Evolutionary conservation across 2,113 vertebrate species (phyloP).

Genomic region (Reinhardtius hippoglossoides): DNA sequence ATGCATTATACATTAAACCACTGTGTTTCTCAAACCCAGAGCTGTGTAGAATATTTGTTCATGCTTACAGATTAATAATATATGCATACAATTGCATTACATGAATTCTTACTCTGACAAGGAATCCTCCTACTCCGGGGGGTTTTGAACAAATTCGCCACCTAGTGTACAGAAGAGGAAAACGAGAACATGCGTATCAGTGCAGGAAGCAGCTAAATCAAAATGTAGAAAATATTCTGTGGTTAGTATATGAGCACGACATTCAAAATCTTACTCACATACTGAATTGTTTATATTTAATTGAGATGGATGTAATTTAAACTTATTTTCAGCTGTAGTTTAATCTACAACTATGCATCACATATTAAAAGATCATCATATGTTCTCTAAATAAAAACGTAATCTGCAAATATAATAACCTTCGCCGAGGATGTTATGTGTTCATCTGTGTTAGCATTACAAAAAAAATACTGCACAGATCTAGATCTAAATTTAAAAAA

Average conservation of each 20-base stretch:
- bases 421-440: not conserved
- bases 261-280: not conserved
- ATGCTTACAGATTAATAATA: conserved; percentile 30
- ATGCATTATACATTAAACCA: conserved; percentile 41
- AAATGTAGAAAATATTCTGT: not conserved
- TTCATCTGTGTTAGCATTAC: too few relatives aligned
- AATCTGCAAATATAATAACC: not conserved
- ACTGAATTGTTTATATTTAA: not conserved
- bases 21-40: conserved; percentile 10
- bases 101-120: not conserved
- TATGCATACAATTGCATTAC: conserved; percentile 18
- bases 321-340: too few relatives aligned
- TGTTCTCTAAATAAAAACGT: too few relatives aligned
- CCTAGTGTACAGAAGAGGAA: conserved; percentile 51
- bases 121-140: not conserved
- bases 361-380: too few relatives aligned
- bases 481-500: too few relatives aligned
- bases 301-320: not conserved
- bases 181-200: not conserved
- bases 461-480: too few relatives aligned
- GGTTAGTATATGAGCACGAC: too few relatives aligned
- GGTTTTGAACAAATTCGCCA: conserved; percentile 54
- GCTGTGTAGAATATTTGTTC: conserved; percentile 20
- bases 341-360: too few relatives aligned
- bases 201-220: not conserved